phyloP scores from a whole-genome alignment of 2,888 invertebrate species.

The Tetranychus truncatus region DNA sequence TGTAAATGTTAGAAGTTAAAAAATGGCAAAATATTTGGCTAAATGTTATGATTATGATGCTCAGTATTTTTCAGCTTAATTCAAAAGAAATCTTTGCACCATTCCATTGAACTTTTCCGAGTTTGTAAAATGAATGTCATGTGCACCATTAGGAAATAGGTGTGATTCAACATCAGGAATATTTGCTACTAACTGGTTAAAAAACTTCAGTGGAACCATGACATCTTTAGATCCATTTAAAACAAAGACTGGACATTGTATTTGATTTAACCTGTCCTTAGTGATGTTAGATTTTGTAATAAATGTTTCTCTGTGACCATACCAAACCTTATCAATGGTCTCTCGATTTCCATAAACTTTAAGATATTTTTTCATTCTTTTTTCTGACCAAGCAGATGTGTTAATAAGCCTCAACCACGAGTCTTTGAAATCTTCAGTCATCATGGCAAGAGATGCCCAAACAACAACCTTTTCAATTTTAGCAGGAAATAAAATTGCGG shows the following conservation, averaged over 20 bases:
- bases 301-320: too few relatives aligned
- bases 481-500: conserved; percentile 52
- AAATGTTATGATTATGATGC: too few relatives aligned
- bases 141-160: conserved; percentile 61
- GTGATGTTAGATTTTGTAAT: background rate
- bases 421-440: conserved; percentile 34
- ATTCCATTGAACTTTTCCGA: conserved; percentile 57
- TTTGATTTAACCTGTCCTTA: conserved; percentile 28
- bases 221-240: conserved; percentile 60
- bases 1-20: too few relatives aligned
- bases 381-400: background rate
- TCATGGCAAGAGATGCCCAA: conserved; percentile 58
- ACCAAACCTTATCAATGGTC: background rate
- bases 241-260: conserved; percentile 56
- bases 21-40: too few relatives aligned
- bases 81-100: conserved; percentile 45
- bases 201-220: conserved; percentile 53
- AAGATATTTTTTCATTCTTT: background rate
- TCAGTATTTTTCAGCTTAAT: background rate
- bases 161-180: conserved; percentile 50
- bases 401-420: background rate
- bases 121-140: conserved; percentile 62
- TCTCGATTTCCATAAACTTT: background rate
- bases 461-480: conserved; percentile 51
- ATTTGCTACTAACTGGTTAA: conserved; percentile 47